Base-by-base conservation (phyloP, 2,113 vertebrate species). In the Apteryx mantelli region DNA sequence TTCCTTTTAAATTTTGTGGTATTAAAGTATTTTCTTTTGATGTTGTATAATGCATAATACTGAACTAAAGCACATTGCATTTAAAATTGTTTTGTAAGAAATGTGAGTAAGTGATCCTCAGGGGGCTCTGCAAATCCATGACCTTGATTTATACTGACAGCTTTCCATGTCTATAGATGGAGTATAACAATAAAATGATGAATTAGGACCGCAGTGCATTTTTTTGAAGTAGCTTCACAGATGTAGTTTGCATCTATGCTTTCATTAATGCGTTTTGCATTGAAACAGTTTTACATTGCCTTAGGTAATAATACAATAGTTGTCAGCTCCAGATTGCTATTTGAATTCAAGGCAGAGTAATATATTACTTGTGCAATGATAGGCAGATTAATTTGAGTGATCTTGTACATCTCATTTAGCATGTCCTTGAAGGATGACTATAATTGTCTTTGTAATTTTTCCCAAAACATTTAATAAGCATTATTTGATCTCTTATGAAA, bases 321-420 rank as follows among this genome's bases (percentile, higher is more conserved):
- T 88, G 80, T 94, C 69, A 48, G 60, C 44, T 96, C 25, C 53
- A 90, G 90, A 61, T 93, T 91, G 83, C 71, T 89, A 20, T 93
- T 93, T 88, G 84, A 96, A 82, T 94, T 93, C 32, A 86, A 92
- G 82, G 68, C 68, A 91, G 70, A 95, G 42, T 94, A 80, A 82
- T 2, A 2, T 65, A 78, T 80, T 93, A 83, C 11, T 93, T 32
- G 19, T n/a, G 63, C 38, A 79, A 60, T 4, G 81, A 88, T 86
- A 82, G 91, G 55, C 83, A 88, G 88, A 94, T 95, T 91, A 96
- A 83, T 88, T 93, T 97, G 91, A 97, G 53, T 93, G 21, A 74
- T 95, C 81, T 95, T 76, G 44, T 93, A 61, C 63, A 63, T 88
- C 36, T 92, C 58, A 90, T 91, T 96, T 95, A 94, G n/a, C 18